Conservation (phyloP, 2,888 invertebrate species). For the Toxonevra muliebris region DNA sequence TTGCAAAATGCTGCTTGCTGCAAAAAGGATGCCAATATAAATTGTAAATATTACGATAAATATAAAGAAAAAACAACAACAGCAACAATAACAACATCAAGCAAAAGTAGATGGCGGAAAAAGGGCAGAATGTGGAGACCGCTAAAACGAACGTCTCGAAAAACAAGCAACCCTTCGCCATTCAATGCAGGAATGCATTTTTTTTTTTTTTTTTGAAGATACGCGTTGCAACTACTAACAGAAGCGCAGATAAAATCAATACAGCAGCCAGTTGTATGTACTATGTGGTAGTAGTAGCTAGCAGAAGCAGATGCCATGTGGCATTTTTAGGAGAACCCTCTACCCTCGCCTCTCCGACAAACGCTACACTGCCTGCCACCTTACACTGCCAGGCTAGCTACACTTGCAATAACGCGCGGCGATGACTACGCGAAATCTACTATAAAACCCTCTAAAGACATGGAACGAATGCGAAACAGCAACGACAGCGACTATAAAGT, state of each 20-base stretch:
- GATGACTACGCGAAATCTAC: no score
- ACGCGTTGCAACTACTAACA: slow-evolving; percentile 39
- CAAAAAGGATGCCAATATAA: background rate
- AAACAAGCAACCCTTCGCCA: background rate
- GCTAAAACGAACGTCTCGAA: background rate
- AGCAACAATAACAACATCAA: background rate
- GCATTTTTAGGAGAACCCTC: no score
- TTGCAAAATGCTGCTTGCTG: background rate
- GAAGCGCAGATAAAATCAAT: slow-evolving; percentile 45
- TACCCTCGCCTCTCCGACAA: no score
- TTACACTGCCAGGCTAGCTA: background rate
- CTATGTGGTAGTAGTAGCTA: slow-evolving; percentile 13
- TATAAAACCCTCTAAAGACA: background rate
- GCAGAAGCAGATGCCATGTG: no score
- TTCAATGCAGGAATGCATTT: slow-evolving; percentile 35
- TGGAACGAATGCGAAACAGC: background rate
- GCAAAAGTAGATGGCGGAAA: background rate
- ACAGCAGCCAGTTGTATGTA: slow-evolving; percentile 16
- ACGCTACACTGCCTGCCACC: no score
- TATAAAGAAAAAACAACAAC: background rate
- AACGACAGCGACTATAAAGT: no score
- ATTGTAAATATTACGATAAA: background rate
- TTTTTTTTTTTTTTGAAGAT: no score
- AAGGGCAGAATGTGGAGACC: background rate
- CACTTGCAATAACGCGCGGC: background rate